Base-by-base conservation (phyloP, 1,140 invertebrate species). In the Zaprionus ornatus region DNA sequence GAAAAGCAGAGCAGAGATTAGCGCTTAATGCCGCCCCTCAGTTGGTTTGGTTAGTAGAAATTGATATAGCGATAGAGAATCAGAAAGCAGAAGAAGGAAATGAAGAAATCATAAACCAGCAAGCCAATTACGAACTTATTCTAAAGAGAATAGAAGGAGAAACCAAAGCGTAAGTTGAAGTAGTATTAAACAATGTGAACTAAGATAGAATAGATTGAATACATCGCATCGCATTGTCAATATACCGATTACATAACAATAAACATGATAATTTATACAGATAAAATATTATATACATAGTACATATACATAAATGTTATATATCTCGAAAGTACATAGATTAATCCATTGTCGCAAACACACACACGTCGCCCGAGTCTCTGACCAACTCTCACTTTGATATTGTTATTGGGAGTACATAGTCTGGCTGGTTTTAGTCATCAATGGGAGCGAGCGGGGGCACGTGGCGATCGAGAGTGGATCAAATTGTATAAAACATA, bases 211-310 rank as follows among this genome's bases (percentile, higher is more conserved):
- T 19, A 57, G 7, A 55, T 63, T 37, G 25, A 17, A 40, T 65
- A 65, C 6, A 40, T 63, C 17, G 71, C 57, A 70, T 25, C 12
- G 42, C 66, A 52, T 35, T 45, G 74, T 68, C 63, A 19, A 23
- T 65, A 23, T 65, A 62, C 55, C 66, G 82, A 79, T 83, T 60
- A 80, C 63, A 88, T 74, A 80, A 77, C 66, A 80, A 72, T 81
- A 73, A 80, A 85, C 74, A 84, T 56, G 19, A 61, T 75, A 68
- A 73, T 85, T 88, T 74, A 73, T 79, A 81, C 78, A 90, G 71
- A 79, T 67, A 69, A 79, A 79, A 79, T 62, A 76, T 74, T 71
- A 54, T 59, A 45, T 67, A 75, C 57, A 67, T 35, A 84, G 74
- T 77, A 79, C 48, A 73, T 84, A 72, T 81, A 85, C 66, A 50